Percentiles rank a stretch among this genome's conserved stretches.
Evolutionary conservation across 2,113 vertebrate genomes (phyloP).

Genomic region (Phyllostomus discolor): DNA sequence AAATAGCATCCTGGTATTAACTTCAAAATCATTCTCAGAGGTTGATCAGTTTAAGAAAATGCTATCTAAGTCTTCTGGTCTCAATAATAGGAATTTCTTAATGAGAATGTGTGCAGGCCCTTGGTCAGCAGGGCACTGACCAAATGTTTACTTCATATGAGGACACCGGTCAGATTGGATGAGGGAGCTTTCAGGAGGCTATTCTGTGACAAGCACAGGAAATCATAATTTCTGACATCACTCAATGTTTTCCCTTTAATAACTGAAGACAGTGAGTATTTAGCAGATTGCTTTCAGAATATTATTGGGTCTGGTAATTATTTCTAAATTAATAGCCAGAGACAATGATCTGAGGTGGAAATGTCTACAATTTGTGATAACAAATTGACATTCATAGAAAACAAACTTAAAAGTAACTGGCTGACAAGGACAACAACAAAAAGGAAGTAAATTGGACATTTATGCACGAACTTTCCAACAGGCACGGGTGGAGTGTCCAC

Average conservation of each 20-base stretch:
- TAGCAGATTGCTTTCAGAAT: slow-evolving; percentile 77
- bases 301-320: slow-evolving; percentile 79
- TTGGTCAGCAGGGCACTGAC: fast-evolving
- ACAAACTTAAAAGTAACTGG: neutral
- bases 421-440: neutral
- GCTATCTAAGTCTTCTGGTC: neutral
- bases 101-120: fast-evolving
- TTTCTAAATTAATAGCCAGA: slow-evolving; percentile 77
- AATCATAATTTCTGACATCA: neutral
- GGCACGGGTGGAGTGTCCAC: fast-evolving
- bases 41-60: neutral
- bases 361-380: slow-evolving; percentile 71
- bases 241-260: neutral
- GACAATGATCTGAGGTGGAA: slow-evolving; percentile 65
- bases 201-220: fast-evolving
- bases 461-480: neutral
- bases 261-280: slow-evolving; percentile 67
- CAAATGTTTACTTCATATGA: no score
- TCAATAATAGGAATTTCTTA: neutral
- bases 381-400: neutral
- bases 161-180: no score
- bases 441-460: fast-evolving
- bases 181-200: neutral
- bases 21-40: neutral
- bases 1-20: neutral